phyloP scores from a whole-genome alignment of 1,140 invertebrate genomes.

The Zophobas morio region DNA sequence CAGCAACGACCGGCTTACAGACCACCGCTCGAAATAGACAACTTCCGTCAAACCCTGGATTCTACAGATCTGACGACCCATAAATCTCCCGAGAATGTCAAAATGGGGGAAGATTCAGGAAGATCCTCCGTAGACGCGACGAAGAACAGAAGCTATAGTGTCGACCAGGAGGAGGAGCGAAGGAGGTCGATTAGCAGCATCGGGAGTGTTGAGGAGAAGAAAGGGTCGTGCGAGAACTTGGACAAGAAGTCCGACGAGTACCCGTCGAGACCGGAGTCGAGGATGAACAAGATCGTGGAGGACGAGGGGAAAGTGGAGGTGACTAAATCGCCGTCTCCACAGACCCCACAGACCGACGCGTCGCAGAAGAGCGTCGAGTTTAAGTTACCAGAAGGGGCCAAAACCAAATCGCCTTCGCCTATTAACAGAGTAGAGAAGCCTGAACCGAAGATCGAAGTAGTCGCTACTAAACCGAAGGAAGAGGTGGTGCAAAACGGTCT shows the following conservation, averaged over 20 bases:
- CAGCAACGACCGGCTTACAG: constrained; percentile 59
- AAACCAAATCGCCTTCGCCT: constrained; percentile 12
- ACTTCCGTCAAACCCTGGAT: constrained; percentile 61
- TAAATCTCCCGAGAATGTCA: constrained; percentile 50
- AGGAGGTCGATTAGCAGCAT: constrained; percentile 50
- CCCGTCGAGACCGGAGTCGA: constrained; percentile 57
- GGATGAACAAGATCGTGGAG: constrained; percentile 60
- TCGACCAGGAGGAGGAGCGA: constrained; percentile 45
- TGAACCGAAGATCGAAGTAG: too few species aligned
- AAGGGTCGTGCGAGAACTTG: constrained; percentile 56
- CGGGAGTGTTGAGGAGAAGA: constrained; percentile 52
- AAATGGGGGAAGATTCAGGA: constrained; percentile 21
- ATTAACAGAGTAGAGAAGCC: constrained; percentile 5
- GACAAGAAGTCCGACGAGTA: constrained; percentile 52
- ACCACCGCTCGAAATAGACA: constrained; percentile 37
- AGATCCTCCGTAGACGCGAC: constrained; percentile 53
- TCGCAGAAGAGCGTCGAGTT: constrained; percentile 47
- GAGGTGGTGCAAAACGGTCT: constrained; percentile 37
- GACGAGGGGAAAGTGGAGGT: constrained; percentile 46
- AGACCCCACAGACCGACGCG: constrained; percentile 24
- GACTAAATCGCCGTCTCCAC: constrained; percentile 37
- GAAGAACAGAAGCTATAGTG: constrained; percentile 53
- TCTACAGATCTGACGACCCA: constrained; percentile 52
- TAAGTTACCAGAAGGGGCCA: constrained; percentile 15
- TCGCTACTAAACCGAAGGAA: not conserved